phyloP scores from a whole-genome alignment of 2,888 invertebrate species.

The Leucoma salicis region DNA sequence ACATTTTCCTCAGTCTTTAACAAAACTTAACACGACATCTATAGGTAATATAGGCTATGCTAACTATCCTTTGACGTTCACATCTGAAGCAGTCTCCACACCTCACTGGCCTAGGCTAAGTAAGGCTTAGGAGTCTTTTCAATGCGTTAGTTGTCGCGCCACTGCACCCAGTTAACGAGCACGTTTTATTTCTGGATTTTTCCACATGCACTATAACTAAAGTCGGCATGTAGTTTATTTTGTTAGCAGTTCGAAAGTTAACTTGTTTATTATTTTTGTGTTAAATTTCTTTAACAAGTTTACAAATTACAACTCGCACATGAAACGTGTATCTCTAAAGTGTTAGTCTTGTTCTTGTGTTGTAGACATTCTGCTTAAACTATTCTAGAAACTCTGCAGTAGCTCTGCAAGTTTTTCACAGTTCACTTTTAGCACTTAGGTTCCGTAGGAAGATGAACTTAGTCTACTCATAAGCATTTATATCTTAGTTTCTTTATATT shows the following conservation, averaged over 20 bases:
- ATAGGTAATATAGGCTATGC: not conserved
- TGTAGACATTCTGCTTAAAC: too few species aligned
- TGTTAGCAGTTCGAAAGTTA: not conserved
- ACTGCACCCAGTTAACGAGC: constrained; percentile 68
- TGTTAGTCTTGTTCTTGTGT: too few species aligned
- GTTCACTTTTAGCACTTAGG: too few species aligned
- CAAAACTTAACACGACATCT: not conserved
- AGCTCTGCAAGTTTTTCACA: too few species aligned
- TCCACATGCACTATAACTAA: constrained; percentile 21
- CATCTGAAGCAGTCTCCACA: constrained; percentile 1
- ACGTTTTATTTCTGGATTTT: constrained; percentile 49
- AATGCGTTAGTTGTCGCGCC: constrained; percentile 53
- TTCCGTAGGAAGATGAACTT: too few species aligned
- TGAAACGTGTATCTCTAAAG: too few species aligned
- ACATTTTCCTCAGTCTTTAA: too few species aligned
- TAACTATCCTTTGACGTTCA: constrained; percentile 12
- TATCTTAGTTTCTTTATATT: too few species aligned
- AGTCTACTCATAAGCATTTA: too few species aligned
- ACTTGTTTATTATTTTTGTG: not conserved
- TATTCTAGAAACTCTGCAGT: too few species aligned
- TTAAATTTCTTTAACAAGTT: too few species aligned
- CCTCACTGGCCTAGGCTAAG: not conserved
- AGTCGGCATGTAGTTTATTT: constrained; percentile 1
- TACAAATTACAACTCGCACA: too few species aligned
- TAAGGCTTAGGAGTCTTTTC: constrained; percentile 48